Percentiles rank a stretch among this genome's conserved stretches.
Conservation (phyloP, 2,888 invertebrate genomes). For the Ennomos erosarius region DNA sequence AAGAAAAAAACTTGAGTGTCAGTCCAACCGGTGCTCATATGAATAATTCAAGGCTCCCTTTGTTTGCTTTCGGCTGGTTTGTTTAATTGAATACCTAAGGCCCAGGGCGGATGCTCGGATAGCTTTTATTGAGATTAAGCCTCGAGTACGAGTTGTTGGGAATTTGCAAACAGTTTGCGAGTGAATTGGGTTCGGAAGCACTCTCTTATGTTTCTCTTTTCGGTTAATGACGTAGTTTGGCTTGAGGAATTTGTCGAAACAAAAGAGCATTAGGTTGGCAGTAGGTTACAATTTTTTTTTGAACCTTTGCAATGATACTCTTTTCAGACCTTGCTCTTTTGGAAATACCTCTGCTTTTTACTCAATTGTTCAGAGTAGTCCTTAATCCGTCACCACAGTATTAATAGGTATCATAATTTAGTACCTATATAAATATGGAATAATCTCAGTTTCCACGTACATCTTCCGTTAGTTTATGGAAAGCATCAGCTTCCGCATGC, state of each 20-base stretch:
- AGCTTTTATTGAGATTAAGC: conserved; percentile 27
- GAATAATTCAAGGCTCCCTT: conserved; percentile 43
- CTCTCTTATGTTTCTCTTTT: not conserved
- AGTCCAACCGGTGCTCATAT: conserved; percentile 30
- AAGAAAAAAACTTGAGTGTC: conserved; percentile 5
- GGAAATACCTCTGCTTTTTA: too few relatives aligned
- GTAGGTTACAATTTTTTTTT: too few relatives aligned
- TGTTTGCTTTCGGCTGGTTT: conserved; percentile 44
- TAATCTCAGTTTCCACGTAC: too few relatives aligned
- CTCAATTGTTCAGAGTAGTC: too few relatives aligned
- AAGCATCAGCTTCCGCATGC: too few relatives aligned
- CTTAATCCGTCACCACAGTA: too few relatives aligned
- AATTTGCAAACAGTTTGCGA: conserved; percentile 16
- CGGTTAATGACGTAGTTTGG: not conserved
- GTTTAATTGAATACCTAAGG: conserved; percentile 41
- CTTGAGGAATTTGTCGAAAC: not conserved
- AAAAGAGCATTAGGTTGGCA: too few relatives aligned
- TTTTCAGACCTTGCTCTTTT: too few relatives aligned
- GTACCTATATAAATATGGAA: too few relatives aligned
- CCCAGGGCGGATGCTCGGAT: conserved; percentile 17
- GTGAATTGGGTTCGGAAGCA: conserved; percentile 10
- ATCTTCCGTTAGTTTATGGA: too few relatives aligned
- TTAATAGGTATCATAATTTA: too few relatives aligned
- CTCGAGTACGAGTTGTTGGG: conserved; percentile 13
- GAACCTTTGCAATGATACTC: too few relatives aligned